Evolutionary conservation across 2,888 invertebrate genomes (phyloP).

Genomic region (Cyrtodaria siliqua): DNA sequence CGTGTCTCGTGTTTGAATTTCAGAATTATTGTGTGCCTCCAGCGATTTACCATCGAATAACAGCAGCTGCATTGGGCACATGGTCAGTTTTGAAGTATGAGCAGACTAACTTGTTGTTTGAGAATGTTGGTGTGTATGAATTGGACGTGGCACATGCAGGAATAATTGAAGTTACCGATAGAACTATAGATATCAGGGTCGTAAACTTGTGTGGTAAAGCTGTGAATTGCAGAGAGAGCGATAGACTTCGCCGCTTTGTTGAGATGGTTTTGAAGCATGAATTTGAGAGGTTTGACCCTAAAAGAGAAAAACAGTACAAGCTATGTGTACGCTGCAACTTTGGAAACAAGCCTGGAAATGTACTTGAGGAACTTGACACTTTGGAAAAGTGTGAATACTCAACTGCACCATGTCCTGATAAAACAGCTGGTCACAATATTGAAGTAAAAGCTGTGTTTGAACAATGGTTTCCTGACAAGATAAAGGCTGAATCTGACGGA

Average conservation of each 20-base stretch:
- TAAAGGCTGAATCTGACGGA: no score
- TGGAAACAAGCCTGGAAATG: no score
- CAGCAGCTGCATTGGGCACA: slow-evolving; percentile 23
- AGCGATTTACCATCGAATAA: slow-evolving; percentile 22
- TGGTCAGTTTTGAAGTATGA: slow-evolving; percentile 24
- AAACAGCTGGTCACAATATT: not conserved
- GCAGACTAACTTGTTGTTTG: slow-evolving; percentile 6
- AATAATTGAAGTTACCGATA: slow-evolving; percentile 16
- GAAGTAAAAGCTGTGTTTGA: not conserved
- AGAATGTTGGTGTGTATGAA: slow-evolving; percentile 11
- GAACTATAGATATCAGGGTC: slow-evolving; percentile 11
- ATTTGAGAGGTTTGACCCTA: slow-evolving; percentile 1
- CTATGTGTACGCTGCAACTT: not conserved
- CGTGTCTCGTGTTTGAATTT: slow-evolving; percentile 13
- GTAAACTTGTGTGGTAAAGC: not conserved
- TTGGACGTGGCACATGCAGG: slow-evolving; percentile 29
- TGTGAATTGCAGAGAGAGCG: slow-evolving; percentile 1
- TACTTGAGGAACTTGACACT: no score
- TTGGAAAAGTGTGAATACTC: not conserved
- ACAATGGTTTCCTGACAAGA: slow-evolving; percentile 16
- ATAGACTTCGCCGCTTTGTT: slow-evolving; percentile 7
- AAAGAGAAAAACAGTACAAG: slow-evolving; percentile 5
- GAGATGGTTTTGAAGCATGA: slow-evolving; percentile 15
- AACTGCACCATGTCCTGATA: slow-evolving; percentile 6
- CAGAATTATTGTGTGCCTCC: slow-evolving; percentile 8